Evolutionary conservation across 23 tunicate species (phyloP).

Genomic region (Trididemnum clinides): DNA sequence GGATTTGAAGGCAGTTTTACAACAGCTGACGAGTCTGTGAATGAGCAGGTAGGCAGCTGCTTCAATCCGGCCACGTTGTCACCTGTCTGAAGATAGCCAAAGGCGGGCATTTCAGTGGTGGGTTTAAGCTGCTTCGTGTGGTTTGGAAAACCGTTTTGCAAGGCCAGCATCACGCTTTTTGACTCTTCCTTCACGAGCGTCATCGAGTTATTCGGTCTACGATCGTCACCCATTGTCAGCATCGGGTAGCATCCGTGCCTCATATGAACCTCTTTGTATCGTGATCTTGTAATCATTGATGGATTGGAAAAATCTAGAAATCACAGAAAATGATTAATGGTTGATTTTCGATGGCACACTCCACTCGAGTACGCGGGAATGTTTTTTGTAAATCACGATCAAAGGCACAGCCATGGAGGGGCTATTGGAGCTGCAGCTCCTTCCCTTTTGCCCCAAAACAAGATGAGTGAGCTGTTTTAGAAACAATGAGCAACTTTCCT

Average conservation of each 20-base stretch:
- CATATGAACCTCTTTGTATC: neutral
- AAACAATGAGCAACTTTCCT: no score
- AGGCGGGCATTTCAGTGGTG: neutral
- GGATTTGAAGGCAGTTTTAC: neutral
- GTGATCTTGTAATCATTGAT: neutral
- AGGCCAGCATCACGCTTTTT: neutral
- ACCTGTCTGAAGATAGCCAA: no score
- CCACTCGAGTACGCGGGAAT: no score
- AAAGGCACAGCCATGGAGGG: no score
- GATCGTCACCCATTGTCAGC: neutral
- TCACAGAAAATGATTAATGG: no score
- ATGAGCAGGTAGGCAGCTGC: no score
- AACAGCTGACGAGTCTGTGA: neutral
- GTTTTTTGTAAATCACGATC: no score
- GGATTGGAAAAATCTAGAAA: conserved; percentile 2
- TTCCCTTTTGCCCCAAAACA: no score
- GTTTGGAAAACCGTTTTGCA: neutral
- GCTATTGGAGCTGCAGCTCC: no score
- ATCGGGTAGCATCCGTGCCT: neutral
- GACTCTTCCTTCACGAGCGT: neutral
- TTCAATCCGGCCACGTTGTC: no score
- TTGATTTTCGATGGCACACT: no score
- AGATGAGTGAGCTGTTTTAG: no score
- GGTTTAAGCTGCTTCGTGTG: neutral
- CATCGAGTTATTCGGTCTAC: neutral